Evolutionary conservation across 2,888 invertebrate species (phyloP).

Genomic region (Crossocerus cetratus): DNA sequence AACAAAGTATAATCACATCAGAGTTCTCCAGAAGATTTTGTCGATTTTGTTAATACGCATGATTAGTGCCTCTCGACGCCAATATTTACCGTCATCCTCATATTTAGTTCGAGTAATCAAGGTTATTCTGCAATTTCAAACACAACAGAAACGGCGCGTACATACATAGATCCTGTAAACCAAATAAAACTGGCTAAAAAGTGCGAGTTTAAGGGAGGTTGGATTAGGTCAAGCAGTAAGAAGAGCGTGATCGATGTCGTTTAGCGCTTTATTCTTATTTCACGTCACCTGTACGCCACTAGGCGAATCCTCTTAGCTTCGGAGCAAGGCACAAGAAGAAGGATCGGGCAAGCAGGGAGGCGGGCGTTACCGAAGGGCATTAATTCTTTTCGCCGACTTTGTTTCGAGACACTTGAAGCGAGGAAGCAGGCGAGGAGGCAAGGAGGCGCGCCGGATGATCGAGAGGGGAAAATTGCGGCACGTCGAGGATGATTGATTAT

Average conservation of each 20-base stretch:
- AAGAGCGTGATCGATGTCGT: neutral
- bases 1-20: no score
- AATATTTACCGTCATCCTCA: no score
- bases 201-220: no score
- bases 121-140: no score
- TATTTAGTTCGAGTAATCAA: no score
- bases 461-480: constrained; percentile 51
- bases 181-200: no score
- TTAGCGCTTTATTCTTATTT: constrained; percentile 1
- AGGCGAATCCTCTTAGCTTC: neutral
- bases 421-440: neutral
- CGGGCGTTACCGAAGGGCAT: constrained; percentile 22
- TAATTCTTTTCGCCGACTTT: constrained; percentile 34
- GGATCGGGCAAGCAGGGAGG: neutral
- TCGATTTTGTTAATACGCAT: no score
- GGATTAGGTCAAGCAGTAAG: neutral
- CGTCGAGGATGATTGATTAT: constrained; percentile 58
- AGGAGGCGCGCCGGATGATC: constrained; percentile 36
- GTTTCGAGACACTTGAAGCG: constrained; percentile 29
- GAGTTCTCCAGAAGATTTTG: no score
- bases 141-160: no score
- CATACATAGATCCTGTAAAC: no score
- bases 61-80: no score
- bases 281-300: neutral
- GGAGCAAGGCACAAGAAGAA: neutral